Percentiles rank a stretch among this genome's conserved stretches.
Conservation (phyloP, 2,888 invertebrate genomes). For the Rapana venosa region DNA sequence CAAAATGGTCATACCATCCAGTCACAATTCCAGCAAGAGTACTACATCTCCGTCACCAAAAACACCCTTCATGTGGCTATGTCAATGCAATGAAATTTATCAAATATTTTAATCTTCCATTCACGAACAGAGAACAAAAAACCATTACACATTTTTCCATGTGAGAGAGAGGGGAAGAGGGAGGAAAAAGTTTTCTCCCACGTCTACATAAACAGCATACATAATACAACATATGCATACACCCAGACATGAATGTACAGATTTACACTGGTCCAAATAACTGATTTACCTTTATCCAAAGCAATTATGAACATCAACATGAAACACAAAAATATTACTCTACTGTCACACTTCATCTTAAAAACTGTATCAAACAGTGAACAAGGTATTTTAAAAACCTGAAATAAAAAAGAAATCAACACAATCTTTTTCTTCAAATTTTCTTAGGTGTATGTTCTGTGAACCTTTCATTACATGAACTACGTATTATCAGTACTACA, state of each 20-base stretch:
- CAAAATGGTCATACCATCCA: background rate
- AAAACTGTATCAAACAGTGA: no score
- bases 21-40: background rate
- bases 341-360: no score
- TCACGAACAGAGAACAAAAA: background rate
- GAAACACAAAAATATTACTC: background rate
- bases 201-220: background rate
- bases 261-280: conserved; percentile 26
- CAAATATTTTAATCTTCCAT: background rate
- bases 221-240: background rate
- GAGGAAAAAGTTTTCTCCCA: background rate
- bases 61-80: background rate
- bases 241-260: background rate
- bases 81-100: background rate
- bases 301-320: background rate
- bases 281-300: background rate
- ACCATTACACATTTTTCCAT: background rate
- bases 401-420: no score
- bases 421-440: no score
- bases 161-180: background rate
- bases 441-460: no score
- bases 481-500: no score
- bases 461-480: no score
- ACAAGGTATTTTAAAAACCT: no score
- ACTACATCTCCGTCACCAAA: background rate